Percentiles rank a stretch among this genome's conserved stretches.
Evolutionary conservation across 2,113 vertebrate species (phyloP).

Genomic region (Xyliphius kryptos): DNA sequence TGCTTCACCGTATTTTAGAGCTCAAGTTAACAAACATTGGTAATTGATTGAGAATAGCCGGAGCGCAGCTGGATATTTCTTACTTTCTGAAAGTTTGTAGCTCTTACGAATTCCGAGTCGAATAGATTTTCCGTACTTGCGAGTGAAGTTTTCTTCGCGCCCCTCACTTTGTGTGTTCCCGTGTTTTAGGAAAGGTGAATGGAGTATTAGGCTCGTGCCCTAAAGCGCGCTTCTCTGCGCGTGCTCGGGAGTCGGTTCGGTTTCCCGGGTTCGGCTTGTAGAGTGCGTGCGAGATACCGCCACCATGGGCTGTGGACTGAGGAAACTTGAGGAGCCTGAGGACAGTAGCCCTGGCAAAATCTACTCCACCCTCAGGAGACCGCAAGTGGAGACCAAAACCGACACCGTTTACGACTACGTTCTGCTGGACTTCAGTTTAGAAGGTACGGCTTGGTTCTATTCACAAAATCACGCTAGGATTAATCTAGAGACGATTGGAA

Average conservation of each 20-base stretch:
- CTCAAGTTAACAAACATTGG: too few species aligned
- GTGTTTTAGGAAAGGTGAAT: conserved; percentile 36
- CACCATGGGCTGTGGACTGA: conserved; percentile 92
- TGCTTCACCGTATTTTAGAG: too few species aligned
- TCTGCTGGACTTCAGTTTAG: conserved; percentile 90
- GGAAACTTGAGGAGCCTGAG: conserved; percentile 93
- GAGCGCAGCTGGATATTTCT: too few species aligned
- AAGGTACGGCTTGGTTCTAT: too few species aligned
- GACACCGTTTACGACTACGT: conserved; percentile 87
- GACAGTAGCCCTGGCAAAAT: conserved; percentile 97
- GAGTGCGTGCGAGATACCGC: too few species aligned
- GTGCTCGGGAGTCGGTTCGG: conserved; percentile 5
- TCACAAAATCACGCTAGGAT: too few species aligned
- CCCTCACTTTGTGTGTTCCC: not conserved
- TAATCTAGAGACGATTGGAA: too few species aligned
- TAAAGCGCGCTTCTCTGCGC: too few species aligned
- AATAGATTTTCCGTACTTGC: not conserved
- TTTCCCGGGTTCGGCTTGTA: not conserved
- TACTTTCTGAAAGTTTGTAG: too few species aligned
- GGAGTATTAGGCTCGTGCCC: conserved; percentile 37
- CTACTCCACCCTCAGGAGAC: conserved; percentile 92
- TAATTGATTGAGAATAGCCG: too few species aligned
- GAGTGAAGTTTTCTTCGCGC: not conserved
- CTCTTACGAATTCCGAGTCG: too few species aligned
- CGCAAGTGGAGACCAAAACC: conserved; percentile 88